Evolutionary conservation across 1,140 invertebrate species (phyloP).

Genomic region (Zophobas atratus): DNA sequence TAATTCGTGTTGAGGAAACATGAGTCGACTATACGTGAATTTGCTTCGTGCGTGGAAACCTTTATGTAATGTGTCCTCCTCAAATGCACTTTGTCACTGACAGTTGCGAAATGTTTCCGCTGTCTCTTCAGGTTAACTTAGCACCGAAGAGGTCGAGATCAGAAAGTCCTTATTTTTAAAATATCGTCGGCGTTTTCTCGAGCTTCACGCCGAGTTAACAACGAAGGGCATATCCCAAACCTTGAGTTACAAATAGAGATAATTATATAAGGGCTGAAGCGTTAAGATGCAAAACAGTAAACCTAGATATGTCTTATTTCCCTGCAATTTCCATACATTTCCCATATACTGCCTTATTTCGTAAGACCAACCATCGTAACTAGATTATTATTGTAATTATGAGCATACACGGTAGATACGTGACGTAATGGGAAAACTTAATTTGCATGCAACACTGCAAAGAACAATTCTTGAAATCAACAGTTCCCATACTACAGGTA

Average conservation of each 20-base stretch:
- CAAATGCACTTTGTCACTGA: slow-evolving; percentile 45
- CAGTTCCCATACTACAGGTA: slow-evolving; percentile 44
- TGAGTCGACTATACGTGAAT: slow-evolving; percentile 37
- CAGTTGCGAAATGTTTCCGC: slow-evolving; percentile 40
- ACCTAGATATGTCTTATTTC: slow-evolving; percentile 21
- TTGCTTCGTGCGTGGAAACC: slow-evolving; percentile 33
- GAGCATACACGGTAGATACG: slow-evolving; percentile 48
- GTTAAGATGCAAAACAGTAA: slow-evolving; percentile 30
- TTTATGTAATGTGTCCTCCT: slow-evolving; percentile 30
- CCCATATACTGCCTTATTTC: slow-evolving; percentile 26
- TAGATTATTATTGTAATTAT: slow-evolving; percentile 55
- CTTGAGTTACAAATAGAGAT: slow-evolving; percentile 1
- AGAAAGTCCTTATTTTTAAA: slow-evolving; percentile 39
- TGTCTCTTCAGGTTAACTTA: slow-evolving; percentile 40
- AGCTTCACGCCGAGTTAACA: not conserved
- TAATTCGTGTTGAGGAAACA: slow-evolving; percentile 42
- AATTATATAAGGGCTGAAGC: slow-evolving; percentile 21
- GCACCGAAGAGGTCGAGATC: slow-evolving; percentile 14
- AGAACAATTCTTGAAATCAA: slow-evolving; percentile 54
- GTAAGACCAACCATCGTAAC: slow-evolving; percentile 47
- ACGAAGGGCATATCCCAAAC: not conserved
- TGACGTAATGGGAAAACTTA: slow-evolving; percentile 51
- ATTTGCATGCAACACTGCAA: slow-evolving; percentile 43
- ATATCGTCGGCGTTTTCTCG: slow-evolving; percentile 21
- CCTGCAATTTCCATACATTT: slow-evolving; percentile 26